Percentiles rank a stretch among this genome's conserved stretches.
Evolutionary conservation across 2,888 invertebrate genomes (phyloP).

Genomic region (Quadroppia sp.): DNA sequence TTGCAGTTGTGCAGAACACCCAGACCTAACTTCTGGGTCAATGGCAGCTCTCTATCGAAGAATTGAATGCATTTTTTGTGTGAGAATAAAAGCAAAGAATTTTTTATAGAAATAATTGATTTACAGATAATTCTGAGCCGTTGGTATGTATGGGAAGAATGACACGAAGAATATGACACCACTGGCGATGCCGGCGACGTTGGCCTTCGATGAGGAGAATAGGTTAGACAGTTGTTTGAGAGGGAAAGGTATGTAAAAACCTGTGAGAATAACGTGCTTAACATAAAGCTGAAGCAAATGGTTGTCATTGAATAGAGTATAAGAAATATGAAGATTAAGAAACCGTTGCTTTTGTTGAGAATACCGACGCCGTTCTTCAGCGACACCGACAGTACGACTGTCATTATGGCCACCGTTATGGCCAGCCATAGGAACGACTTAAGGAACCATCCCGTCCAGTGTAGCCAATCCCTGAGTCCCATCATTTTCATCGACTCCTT

Average conservation of each 20-base stretch:
- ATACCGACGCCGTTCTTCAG: constrained; percentile 65
- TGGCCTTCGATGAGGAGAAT: constrained; percentile 52
- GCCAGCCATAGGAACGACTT: constrained; percentile 57
- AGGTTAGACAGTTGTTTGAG: too few species aligned
- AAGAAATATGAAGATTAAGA: constrained; percentile 56
- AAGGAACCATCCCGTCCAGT: constrained; percentile 62
- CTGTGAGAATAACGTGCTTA: constrained; percentile 47
- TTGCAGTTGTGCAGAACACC: constrained; percentile 55
- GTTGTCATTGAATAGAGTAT: constrained; percentile 56
- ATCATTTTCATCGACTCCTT: constrained; percentile 60
- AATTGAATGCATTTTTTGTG: constrained; percentile 61
- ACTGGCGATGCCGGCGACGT: constrained; percentile 59
- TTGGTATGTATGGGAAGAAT: constrained; percentile 55
- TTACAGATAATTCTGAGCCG: constrained; percentile 50
- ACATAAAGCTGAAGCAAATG: constrained; percentile 47
- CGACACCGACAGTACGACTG: constrained; percentile 53
- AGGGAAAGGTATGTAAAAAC: too few species aligned
- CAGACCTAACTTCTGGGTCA: constrained; percentile 43
- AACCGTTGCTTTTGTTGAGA: constrained; percentile 64
- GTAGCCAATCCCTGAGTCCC: constrained; percentile 59
- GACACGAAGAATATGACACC: constrained; percentile 57
- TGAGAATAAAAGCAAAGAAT: constrained; percentile 75
- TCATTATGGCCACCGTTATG: constrained; percentile 65
- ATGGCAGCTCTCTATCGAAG: constrained; percentile 43
- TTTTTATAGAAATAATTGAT: constrained; percentile 66